Percentiles rank a stretch among this genome's conserved stretches.
Conservation (phyloP, 2,797 vertebrate species). For the Gallinago solitaria region DNA sequence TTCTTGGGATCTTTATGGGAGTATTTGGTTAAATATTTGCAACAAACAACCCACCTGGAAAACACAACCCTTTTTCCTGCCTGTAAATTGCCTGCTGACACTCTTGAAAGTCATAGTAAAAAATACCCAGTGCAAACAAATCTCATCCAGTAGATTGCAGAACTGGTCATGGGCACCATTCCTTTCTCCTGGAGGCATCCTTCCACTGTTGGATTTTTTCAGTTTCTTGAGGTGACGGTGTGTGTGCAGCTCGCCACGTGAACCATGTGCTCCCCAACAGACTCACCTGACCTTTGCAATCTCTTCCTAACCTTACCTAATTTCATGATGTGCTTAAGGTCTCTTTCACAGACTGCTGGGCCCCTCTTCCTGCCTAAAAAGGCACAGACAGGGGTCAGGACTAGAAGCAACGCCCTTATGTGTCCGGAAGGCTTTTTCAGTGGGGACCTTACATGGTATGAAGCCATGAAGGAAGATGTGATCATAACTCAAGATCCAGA, state of each 20-base stretch:
- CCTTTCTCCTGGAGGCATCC: neutral
- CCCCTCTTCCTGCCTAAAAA: neutral
- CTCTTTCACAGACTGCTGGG: neutral
- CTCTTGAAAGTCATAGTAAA: neutral
- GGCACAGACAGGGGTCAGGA: neutral
- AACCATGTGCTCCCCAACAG: neutral
- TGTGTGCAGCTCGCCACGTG: neutral
- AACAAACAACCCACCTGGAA: neutral
- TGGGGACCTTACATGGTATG: neutral
- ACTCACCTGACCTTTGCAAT: neutral
- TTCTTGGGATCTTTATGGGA: neutral
- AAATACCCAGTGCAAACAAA: neutral
- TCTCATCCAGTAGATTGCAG: neutral
- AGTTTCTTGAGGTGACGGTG: neutral
- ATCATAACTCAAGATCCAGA: neutral
- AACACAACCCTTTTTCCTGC: neutral
- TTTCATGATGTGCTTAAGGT: neutral
- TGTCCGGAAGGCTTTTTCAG: neutral
- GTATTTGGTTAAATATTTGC: neutral
- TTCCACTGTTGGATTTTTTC: fast-evolving
- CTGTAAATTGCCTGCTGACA: neutral
- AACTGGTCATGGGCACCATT: neutral
- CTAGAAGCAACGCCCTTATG: fast-evolving
- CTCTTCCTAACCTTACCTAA: neutral
- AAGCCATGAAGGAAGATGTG: neutral